Evolutionary conservation across 2,113 vertebrate species (phyloP), one percentile per base, ranked within the genome.

Genomic region (Manacus vitellinus): DNA sequence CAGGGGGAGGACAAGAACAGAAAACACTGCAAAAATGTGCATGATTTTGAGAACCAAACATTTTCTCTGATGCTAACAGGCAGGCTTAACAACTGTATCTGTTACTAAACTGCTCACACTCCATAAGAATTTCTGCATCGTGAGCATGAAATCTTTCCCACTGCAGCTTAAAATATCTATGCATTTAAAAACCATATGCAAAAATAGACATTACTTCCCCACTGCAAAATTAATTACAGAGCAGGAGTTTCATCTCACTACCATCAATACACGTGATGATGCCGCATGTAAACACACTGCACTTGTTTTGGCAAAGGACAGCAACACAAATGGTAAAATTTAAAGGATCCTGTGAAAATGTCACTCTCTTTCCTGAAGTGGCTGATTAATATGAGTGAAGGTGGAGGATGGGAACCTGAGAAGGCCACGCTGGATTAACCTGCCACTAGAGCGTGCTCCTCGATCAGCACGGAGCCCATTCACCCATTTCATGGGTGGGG

Each of bases 41-140:
- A 43, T 25, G 49, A 51, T 68, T 91, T 85, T 70, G 51, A 73
- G 56, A 89, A 23, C 8, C 54, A 43, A 91, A 39, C 35, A n/a
- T 61, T 85, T 86, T 62, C 74, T 1, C 1, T 59, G 56, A 85
- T 0, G 22, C 66, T 82, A 81, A 61, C 15, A 61, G 28, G 58
- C 71, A 94, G 79, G 15, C 49, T 70, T 91, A 91, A 61, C 7
- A 13, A 82, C 54, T 52, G 31, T 56, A 85, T 72, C 56, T 91
- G 77, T 87, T 82, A 95, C 61, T 81, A 78, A 96, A 95, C 85
- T 14, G 56, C 76, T 86, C 93, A 56, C 52, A 30, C 35, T 55
- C 73, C 6, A 0, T 51, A 88, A 41, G 72, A 92, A 92, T 80
- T 55, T 68, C 75, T 88, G 90, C 74, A 83, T 51, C 4, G 0